phyloP scores from a whole-genome alignment of 2,797 vertebrate species.

The Pachyuromys duprasi region DNA sequence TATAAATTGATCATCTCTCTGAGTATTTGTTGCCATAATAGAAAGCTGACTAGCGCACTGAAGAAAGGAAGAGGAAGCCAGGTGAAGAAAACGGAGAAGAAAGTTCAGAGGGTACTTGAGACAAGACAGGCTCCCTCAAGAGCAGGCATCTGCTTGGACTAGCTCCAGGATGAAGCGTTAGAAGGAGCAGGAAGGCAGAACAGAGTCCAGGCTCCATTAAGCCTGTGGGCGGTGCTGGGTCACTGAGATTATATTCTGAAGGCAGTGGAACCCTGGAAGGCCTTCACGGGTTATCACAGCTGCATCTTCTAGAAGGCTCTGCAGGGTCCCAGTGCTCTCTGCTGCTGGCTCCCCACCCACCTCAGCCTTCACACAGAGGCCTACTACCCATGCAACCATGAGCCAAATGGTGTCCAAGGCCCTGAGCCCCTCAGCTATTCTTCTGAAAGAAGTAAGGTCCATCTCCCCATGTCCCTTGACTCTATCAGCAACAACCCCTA shows the following conservation, averaged over 20 bases:
- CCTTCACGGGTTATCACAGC: not conserved
- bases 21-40: not conserved
- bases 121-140: not conserved
- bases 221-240: not conserved
- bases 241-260: not conserved
- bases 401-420: not conserved
- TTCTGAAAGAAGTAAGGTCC: not conserved
- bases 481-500: not conserved
- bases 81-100: not conserved
- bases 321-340: not conserved
- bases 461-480: not conserved
- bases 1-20: not conserved
- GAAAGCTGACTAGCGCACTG: not conserved
- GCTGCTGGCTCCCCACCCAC: not conserved
- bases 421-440: not conserved
- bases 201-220: not conserved
- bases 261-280: not conserved
- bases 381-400: not conserved
- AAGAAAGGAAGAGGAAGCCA: not conserved
- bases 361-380: not conserved
- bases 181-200: not conserved
- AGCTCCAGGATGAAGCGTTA: fast-evolving
- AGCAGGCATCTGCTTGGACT: no score
- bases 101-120: not conserved
- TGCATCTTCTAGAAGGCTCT: not conserved